Base-by-base conservation (phyloP, 2,888 invertebrate species). In the Dione vanillae region DNA sequence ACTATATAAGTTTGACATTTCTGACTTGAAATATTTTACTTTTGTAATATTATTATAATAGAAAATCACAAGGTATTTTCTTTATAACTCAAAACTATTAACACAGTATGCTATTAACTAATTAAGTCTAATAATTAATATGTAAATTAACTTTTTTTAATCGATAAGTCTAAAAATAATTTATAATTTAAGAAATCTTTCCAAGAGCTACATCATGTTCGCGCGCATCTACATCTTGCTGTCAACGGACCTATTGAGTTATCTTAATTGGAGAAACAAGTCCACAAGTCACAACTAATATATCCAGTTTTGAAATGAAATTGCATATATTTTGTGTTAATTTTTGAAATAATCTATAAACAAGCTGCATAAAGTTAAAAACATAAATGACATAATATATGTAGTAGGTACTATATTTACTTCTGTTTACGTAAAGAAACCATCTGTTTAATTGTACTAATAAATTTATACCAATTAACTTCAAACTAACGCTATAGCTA, bases 191-290 rank as follows among this genome's bases (percentile, higher is more conserved):
- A 79, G 77, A 75, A 77, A 75, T 79, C 75, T 76, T 71, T 72
- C 77, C 75, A 78, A 77, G 75, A 77, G 70, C 76, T 79, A 79
- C 82, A 81, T 82, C 79, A 79, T 79, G 82, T 79, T 80, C 77
- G 75, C 72, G 80, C 83, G 83, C 83, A 78, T 78, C 83, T 80
- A 85, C 83, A 85, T 83, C 82, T 85, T 78, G 83, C 80, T 65
- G 77, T 77, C 77, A 71, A 77, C 77, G 78, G 84, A 85, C 85
- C 81, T 85, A 85, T 85, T 84, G 85, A 85, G 85, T 85, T 85
- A 85, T 85, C 86, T 85, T 86, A 85, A 86, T 86, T 85, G 85
- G 77, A 78, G 77, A 78, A 78, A 77, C 77, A 76, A 78, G 78
- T 79, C 77, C 77, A 75, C 82, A 82, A 78, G 78, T 79, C 77